Evolutionary conservation across 1,140 invertebrate genomes (phyloP).

Genomic region (Drosophila lini): DNA sequence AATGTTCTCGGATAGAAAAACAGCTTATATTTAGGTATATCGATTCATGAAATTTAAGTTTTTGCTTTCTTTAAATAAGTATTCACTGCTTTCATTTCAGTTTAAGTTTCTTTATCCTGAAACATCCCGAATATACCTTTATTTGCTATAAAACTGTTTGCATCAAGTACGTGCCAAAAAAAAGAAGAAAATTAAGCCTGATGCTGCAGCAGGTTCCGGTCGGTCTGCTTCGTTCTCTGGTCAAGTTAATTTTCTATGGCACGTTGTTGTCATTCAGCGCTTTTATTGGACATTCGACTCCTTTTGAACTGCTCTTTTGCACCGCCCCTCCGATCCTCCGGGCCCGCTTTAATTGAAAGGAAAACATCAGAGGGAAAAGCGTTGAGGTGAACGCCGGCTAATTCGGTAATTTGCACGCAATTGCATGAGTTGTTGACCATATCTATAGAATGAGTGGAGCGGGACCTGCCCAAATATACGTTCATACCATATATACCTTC

Average conservation of each 20-base stretch:
- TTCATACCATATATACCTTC: slow-evolving; percentile 1
- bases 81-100: not conserved
- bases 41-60: too few species aligned
- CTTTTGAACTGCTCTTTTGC: not conserved
- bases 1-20: not conserved
- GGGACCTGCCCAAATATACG: slow-evolving; percentile 17
- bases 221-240: slow-evolving; percentile 26
- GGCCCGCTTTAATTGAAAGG: slow-evolving; percentile 73
- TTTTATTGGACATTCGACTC: slow-evolving; percentile 67
- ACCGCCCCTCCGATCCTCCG: not conserved
- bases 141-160: slow-evolving; percentile 53
- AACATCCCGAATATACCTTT: slow-evolving; percentile 1
- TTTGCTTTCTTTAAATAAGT: too few species aligned
- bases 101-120: not conserved
- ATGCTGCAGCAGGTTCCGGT: slow-evolving; percentile 33
- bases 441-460: slow-evolving; percentile 70
- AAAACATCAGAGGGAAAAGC: slow-evolving; percentile 69
- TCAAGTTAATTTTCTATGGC: slow-evolving; percentile 81
- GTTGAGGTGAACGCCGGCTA: slow-evolving; percentile 75
- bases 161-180: slow-evolving; percentile 63
- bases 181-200: slow-evolving; percentile 23
- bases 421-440: slow-evolving; percentile 81
- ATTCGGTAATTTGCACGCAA: slow-evolving; percentile 82
- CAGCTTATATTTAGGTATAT: not conserved
- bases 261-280: slow-evolving; percentile 74